Percentiles rank a stretch among this genome's conserved stretches.
Evolutionary conservation across 2,113 vertebrate genomes (phyloP).

Genomic region (Murina feae): DNA sequence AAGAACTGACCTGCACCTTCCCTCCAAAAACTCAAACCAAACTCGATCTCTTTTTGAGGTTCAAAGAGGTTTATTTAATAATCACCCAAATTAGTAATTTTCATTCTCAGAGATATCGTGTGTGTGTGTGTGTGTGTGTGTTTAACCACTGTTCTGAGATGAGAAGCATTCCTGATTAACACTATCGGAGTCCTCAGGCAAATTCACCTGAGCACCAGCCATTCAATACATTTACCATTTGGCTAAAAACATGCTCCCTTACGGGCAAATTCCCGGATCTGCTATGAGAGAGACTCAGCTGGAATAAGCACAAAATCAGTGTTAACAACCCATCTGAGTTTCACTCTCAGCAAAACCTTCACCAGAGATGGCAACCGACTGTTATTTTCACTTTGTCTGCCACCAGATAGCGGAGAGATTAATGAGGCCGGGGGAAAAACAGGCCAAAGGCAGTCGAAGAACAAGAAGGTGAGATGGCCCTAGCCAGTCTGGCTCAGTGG

Average conservation of each 20-base stretch:
- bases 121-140: not conserved
- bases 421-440: not conserved
- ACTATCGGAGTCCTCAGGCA: not conserved
- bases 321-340: not conserved
- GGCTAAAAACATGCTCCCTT: not conserved
- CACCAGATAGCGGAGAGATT: not conserved
- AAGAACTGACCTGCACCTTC: conserved; percentile 48
- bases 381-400: not conserved
- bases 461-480: not conserved
- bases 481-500: too few relatives aligned
- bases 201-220: not conserved
- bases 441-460: conserved; percentile 11
- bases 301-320: not conserved
- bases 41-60: conserved; percentile 50
- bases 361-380: not conserved
- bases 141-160: not conserved
- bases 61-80: conserved; percentile 53
- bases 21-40: conserved; percentile 68
- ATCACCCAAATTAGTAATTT: conserved; percentile 38
- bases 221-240: not conserved
- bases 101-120: not conserved
- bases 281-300: not conserved
- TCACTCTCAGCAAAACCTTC: not conserved
- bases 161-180: not conserved
- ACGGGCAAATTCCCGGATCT: not conserved